Conservation (phyloP, 2,888 invertebrate species). For the Ashinkailepas kermadecensis region DNA sequence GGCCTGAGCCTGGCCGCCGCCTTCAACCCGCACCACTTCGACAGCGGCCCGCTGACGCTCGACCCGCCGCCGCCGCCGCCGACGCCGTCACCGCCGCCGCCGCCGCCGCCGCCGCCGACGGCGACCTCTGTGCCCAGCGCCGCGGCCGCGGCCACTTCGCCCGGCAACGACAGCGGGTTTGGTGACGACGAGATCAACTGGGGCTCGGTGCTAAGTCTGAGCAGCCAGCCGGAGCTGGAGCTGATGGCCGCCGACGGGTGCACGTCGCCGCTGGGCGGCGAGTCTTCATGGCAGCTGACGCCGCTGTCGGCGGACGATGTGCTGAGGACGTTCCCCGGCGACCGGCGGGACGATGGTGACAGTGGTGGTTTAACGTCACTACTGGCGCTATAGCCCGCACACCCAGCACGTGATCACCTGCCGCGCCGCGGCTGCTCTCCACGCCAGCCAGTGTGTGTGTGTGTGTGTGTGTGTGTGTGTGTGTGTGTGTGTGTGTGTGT, state of each 20-base stretch:
- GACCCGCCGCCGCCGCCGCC: conserved; percentile 25
- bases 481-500: too few species aligned
- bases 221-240: conserved; percentile 75
- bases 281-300: neutral
- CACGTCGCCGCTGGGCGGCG: neutral
- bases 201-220: conserved; percentile 80
- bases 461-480: too few species aligned
- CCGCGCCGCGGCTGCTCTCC: too few species aligned
- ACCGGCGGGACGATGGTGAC: conserved; percentile 3
- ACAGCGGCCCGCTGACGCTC: conserved; percentile 23
- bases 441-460: too few species aligned
- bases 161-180: conserved; percentile 30
- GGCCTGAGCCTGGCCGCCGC: conserved; percentile 39
- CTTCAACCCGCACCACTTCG: conserved; percentile 31
- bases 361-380: neutral
- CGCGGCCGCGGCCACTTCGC: conserved; percentile 36
- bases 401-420: too few species aligned
- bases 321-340: neutral
- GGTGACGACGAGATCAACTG: conserved; percentile 69
- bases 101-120: conserved; percentile 42
- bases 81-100: conserved; percentile 27
- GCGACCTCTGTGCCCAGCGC: conserved; percentile 41
- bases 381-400: neutral
- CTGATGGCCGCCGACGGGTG: neutral
- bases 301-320: conserved; percentile 5